Conservation (phyloP, 1,140 invertebrate species). For the Tetraneura akinire region DNA sequence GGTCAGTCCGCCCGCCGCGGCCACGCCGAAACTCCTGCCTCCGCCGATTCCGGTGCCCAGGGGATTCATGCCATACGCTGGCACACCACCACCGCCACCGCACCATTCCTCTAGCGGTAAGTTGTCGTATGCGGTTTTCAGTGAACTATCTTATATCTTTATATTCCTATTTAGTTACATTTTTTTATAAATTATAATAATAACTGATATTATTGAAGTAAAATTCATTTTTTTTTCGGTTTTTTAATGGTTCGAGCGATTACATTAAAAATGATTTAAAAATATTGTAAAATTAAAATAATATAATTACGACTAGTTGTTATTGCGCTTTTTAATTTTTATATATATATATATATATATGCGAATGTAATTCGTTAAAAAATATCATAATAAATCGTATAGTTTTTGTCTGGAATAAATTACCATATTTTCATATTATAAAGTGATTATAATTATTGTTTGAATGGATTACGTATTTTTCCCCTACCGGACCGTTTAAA, state of each 20-base stretch:
- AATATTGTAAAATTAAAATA: too few species aligned
- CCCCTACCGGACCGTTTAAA: not conserved
- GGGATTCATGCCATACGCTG: slow-evolving; percentile 65
- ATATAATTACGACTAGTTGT: too few species aligned
- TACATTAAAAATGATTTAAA: too few species aligned
- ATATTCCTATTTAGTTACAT: too few species aligned
- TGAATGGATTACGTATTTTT: not conserved
- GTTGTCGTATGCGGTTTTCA: not conserved
- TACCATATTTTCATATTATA: not conserved
- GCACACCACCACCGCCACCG: slow-evolving; percentile 59
- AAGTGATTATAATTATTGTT: not conserved
- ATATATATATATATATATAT: too few species aligned
- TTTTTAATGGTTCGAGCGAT: too few species aligned
- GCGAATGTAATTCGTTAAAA: too few species aligned
- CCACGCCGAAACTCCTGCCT: slow-evolving; percentile 64
- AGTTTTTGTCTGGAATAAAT: not conserved
- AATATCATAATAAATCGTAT: not conserved
- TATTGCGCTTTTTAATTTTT: too few species aligned
- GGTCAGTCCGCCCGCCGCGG: slow-evolving; percentile 64
- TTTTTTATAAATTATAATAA: too few species aligned
- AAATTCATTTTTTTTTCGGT: too few species aligned
- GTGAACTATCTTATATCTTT: too few species aligned
- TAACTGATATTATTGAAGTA: too few species aligned
- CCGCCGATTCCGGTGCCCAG: slow-evolving; percentile 63
- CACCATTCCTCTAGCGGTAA: slow-evolving; percentile 56